Conservation (phyloP, 1,140 invertebrate species). For the Drosophila willistoni region DNA sequence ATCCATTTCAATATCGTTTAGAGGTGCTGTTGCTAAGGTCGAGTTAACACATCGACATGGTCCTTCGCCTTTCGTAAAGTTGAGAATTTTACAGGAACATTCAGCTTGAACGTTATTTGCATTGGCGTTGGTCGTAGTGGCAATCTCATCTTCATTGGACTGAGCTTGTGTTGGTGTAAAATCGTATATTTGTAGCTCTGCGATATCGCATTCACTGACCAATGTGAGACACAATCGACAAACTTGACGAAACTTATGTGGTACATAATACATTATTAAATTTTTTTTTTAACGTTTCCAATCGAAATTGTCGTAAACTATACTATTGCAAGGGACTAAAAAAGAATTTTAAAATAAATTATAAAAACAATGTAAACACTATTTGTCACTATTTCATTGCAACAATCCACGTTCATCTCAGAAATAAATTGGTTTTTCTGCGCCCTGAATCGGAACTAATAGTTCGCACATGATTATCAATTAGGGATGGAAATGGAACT, state of each 20-base stretch:
- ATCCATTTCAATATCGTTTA: conserved; percentile 49
- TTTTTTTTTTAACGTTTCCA: conserved; percentile 42
- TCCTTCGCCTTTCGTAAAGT: conserved; percentile 38
- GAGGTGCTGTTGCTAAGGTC: conserved; percentile 20
- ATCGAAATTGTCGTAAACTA: conserved; percentile 43
- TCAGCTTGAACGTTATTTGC: conserved; percentile 37
- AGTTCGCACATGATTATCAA: conserved; percentile 17
- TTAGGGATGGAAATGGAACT: too few relatives aligned
- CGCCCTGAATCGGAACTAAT: conserved; percentile 35
- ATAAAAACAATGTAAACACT: conserved; percentile 77
- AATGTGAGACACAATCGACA: conserved; percentile 84
- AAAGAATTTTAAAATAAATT: conserved; percentile 77
- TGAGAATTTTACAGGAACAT: conserved; percentile 59
- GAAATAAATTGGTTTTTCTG: conserved; percentile 64
- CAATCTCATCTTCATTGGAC: conserved; percentile 22
- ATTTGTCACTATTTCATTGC: conserved; percentile 77
- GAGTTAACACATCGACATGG: conserved; percentile 58
- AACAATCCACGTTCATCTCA: conserved; percentile 72
- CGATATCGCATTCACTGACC: conserved; percentile 78
- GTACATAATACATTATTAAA: conserved; percentile 85
- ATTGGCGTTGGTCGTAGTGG: conserved; percentile 22
- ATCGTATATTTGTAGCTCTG: conserved; percentile 82
- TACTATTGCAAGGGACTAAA: conserved; percentile 55
- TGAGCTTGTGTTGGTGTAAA: conserved; percentile 26
- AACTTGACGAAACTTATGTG: conserved; percentile 85